Base-by-base conservation (phyloP, 2,797 vertebrate genomes). In the Oryzias dopingdopingensis region DNA sequence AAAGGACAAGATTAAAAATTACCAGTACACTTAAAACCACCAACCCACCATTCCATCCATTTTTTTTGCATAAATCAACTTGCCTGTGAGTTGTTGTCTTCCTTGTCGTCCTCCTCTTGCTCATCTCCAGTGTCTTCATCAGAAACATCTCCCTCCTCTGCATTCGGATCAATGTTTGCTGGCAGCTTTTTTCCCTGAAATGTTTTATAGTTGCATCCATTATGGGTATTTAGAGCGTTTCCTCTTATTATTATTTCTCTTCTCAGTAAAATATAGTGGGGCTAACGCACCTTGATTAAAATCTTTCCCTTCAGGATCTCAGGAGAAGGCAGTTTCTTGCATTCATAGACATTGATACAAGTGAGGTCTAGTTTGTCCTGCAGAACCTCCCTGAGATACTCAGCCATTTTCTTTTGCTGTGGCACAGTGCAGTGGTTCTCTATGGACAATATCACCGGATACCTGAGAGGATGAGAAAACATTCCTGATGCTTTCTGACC, bases 101-200 rank as follows among this genome's bases (percentile, higher is more conserved):
- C 74, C 50, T 94, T 93, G 22, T 93, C 93, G 3, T 96, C 94
- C 0, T 96, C 95, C 0, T 96, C 95, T 0, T 96, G 95, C 60
- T 98, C 96, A 4, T 97, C 94, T 0, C 92, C 94, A 0, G 94
- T 97, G 82, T 98, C 96, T 79, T 98, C 96, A 41, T 98, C 96
- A 0, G 96, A 98, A 62, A 98, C 96, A 45, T 98, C 96, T 0
- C 96, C 96, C 70, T 97, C 96, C 47, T 97, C 96, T 8, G 87
- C 95, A 15, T 94, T 92, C n/a, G 93, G 91, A 1, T 95, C 93
- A 60, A 98, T 90, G 79, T 83, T 94, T 65, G 91, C 90, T 2
- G 96, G 95, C 47, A 98, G 93, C 53, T 99, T 99, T 85, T 98
- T 98, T 7, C 95, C 96, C 96, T 98, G 4, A 37, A 37, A 13